Evolutionary conservation across 2,888 invertebrate genomes (phyloP).

Genomic region (Mesodorylaimus sp.): DNA sequence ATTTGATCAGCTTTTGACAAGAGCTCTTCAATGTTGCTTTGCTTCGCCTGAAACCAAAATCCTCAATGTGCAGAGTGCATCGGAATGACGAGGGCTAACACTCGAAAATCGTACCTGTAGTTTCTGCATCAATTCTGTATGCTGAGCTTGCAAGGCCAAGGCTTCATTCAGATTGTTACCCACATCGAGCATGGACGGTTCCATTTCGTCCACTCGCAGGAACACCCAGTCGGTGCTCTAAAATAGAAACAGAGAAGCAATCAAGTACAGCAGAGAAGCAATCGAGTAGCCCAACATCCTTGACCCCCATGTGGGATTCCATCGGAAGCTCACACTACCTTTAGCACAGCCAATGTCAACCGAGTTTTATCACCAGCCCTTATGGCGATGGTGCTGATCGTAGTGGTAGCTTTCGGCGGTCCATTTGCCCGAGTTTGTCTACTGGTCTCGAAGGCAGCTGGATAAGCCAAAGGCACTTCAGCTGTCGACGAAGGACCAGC

Average conservation of each 20-base stretch:
- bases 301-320: background rate
- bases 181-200: slow-evolving; percentile 59
- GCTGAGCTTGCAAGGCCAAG: slow-evolving; percentile 51
- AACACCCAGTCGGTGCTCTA: slow-evolving; percentile 64
- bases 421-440: no score
- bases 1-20: slow-evolving; percentile 66
- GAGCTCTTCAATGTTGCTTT: slow-evolving; percentile 68
- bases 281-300: background rate
- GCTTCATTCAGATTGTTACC: slow-evolving; percentile 59
- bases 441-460: no score
- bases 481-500: no score
- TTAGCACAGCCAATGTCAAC: slow-evolving; percentile 65
- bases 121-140: slow-evolving; percentile 61
- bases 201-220: slow-evolving; percentile 63
- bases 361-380: slow-evolving; percentile 60
- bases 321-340: slow-evolving; percentile 41
- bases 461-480: no score
- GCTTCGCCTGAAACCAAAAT: slow-evolving; percentile 47
- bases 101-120: slow-evolving; percentile 45
- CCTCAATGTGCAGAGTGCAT: no score
- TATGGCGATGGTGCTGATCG: slow-evolving; percentile 72
- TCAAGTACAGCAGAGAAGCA: background rate
- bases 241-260: slow-evolving; percentile 13
- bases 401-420: slow-evolving; percentile 40
- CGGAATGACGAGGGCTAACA: background rate